Evolutionary conservation across 92 coral and sea anemone species (phyloP).

Genomic region (Isaurus tuberculatus): DNA sequence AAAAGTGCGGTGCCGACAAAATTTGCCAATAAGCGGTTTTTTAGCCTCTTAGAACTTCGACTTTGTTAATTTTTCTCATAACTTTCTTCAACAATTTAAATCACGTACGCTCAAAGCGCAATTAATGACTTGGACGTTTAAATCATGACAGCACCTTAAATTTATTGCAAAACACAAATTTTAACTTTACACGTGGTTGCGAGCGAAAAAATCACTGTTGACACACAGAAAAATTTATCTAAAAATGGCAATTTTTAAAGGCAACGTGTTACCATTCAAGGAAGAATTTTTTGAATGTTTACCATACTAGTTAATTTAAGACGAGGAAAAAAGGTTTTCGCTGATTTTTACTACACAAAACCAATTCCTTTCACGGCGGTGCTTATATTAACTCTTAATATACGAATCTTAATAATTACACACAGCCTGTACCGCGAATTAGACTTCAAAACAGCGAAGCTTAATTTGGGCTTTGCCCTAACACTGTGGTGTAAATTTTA

Average conservation of each 20-base stretch:
- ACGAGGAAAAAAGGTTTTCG: conserved; percentile 14
- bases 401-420: conserved; percentile 32
- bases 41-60: neutral
- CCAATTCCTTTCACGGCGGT: conserved; percentile 23
- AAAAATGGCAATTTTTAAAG: conserved; percentile 21
- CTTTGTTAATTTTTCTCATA: conserved; percentile 7
- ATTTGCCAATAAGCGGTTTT: conserved; percentile 37
- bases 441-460: conserved; percentile 63
- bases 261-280: conserved; percentile 1
- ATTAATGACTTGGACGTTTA: neutral
- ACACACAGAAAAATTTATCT: conserved; percentile 17
- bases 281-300: neutral
- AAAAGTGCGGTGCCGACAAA: conserved; percentile 43
- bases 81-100: neutral
- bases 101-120: neutral
- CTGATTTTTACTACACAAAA: neutral
- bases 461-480: conserved; percentile 84
- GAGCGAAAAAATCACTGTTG: conserved; percentile 4
- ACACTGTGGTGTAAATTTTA: conserved; percentile 88
- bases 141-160: neutral
- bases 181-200: conserved; percentile 37
- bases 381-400: conserved; percentile 23
- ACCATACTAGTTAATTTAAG: conserved; percentile 1
- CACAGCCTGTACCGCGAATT: conserved; percentile 48
- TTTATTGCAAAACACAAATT: conserved; percentile 21